Base-by-base conservation (phyloP, 2,797 vertebrate genomes). In the Centropyge bicolor region DNA sequence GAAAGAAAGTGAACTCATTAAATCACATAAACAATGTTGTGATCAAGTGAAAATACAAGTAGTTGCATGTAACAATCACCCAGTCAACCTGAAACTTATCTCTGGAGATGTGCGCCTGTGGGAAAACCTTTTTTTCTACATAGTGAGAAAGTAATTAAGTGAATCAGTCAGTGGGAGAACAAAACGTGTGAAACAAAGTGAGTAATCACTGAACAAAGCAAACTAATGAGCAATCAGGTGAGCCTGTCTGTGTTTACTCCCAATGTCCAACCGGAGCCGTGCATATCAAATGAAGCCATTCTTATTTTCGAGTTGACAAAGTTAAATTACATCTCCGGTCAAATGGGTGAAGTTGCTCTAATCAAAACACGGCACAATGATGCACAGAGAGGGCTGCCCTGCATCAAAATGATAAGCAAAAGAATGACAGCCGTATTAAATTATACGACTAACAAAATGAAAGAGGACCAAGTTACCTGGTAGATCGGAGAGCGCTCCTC, bases 401-500 rank as follows among this genome's bases (percentile, higher is more conserved):
- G 31, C 38, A 71, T 70, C 64, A 43, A 41, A 83, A 52, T 16
- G 1, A 80, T 60, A 13, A 22, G 60, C 11, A 43, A 57, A 41
- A 54, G 1, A 60, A 48, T 11, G 59, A 40, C 27, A 51, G 19
- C 40, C n/a, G n/a, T n/a, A 22, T 72, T n/a, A 60, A 59, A 45
- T 31, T 31, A 31, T 31, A 59, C n/a, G n/a, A n/a, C n/a, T n/a
- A n/a, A n/a, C n/a, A 55, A 51, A 43, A 38, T 5, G 3, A 0
- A 20, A 65, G 38, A 52, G 51, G 56, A 41, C 31, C 45, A 69
- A 17, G 46, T 86, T 96, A 99, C 98, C 97, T 96, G 95, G 86
- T 76, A 95, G 86, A 74, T 98, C 97, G 36, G 95, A 95, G 84
- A 96, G 92, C 0, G 91, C 88, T 48, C 97, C 96, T 0, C 95